Conservation (phyloP, 2,113 vertebrate species). For the Sardina pilchardus region DNA sequence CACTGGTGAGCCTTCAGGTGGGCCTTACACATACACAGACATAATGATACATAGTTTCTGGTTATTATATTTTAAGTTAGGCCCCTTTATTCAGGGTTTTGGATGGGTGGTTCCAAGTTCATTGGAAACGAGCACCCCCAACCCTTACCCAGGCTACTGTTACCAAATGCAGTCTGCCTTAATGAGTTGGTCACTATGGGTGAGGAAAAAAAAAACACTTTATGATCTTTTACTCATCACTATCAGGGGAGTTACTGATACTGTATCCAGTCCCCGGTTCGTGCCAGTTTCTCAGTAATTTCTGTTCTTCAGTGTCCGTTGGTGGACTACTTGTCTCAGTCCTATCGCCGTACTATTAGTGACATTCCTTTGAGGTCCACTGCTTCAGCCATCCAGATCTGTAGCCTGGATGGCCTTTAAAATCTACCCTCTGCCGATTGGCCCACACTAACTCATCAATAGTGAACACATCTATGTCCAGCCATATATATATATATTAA, state of each 20-base stretch:
- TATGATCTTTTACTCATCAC: neutral
- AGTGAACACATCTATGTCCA: neutral
- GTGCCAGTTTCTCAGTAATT: neutral
- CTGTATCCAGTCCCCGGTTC: neutral
- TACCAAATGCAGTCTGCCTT: conserved; percentile 3
- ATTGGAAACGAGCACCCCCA: neutral
- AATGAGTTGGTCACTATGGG: neutral
- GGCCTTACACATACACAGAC: neutral
- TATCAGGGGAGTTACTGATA: neutral
- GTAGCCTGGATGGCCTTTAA: neutral
- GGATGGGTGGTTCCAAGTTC: neutral
- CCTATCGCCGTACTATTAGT: neutral
- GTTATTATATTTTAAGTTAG: neutral
- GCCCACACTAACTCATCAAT: neutral
- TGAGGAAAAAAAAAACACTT: neutral
- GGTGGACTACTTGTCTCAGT: neutral
- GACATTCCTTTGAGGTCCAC: neutral
- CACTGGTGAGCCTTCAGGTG: neutral
- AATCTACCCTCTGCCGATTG: neutral
- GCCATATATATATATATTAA: neutral
- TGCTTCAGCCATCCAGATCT: neutral
- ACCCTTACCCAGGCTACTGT: neutral
- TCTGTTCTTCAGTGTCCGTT: neutral
- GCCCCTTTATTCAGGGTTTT: neutral
- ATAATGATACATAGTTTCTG: neutral